Base-by-base conservation (phyloP, 2,888 invertebrate genomes). In the Drosophila quinaria region DNA sequence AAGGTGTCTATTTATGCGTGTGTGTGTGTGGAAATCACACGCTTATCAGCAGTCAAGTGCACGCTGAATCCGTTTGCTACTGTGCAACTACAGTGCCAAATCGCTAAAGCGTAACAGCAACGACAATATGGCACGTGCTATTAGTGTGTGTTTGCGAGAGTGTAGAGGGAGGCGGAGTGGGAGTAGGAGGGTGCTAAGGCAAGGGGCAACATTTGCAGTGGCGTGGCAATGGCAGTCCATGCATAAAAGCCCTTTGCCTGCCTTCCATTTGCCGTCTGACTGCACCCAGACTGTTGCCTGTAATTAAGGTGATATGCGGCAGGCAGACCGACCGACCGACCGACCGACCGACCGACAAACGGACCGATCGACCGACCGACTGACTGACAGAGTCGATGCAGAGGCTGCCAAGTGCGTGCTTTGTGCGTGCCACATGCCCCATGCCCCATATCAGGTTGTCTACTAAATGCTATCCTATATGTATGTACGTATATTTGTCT, bases 301-400 rank as follows among this genome's bases (percentile, higher is more conserved):
- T 89, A 90, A 89, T 89, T 90, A 89, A 89, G 88, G 88, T 89
- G 88, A 90, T 88, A 86, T 88, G 87, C 80, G 76, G 83, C 87
- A 81, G 76, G 67, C 87, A 90, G 69, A 71, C 75, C 61, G 62
- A 78, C 11, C 19, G 50, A 51, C 35, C 4, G 4, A 42, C 54
- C 3, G 73, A 84, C 44, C 9, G 42, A 56, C 10, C 4, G 41
- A 33, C 11, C 19, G 50, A 51, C 35, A 9, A 9, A 42, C 54
- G 4, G 73, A 84, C 44, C 9, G 42, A 56, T n/a, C 4, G 41
- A 33, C 31, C 19, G 19, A 31, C 41, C 13, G 74, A 81, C 31
- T 62, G 44, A 60, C 62, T 62, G 44, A 60, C 62, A 25, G 25
- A 35, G 33, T 17, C 17, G 31, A 37, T 33, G 44, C 62, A 42